phyloP scores from a whole-genome alignment of 2,113 vertebrate genomes.

The Vulpes lagopus region DNA sequence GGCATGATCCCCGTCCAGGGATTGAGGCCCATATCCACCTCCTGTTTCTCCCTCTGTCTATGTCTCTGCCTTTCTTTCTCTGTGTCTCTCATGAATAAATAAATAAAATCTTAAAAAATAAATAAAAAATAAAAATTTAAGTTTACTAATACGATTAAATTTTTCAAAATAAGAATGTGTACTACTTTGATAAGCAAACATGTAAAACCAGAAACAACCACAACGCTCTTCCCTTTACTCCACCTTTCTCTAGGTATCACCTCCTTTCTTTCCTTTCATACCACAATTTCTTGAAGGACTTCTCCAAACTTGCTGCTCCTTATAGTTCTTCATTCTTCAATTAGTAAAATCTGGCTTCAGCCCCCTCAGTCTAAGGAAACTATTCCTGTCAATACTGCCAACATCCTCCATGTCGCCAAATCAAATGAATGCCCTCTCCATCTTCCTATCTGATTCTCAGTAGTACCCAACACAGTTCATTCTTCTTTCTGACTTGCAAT shows the following conservation, averaged over 20 bases:
- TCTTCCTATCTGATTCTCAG: background rate
- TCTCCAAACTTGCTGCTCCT: background rate
- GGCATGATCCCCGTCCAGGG: too few species aligned
- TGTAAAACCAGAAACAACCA: background rate
- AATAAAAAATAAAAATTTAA: background rate
- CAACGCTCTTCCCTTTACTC: background rate
- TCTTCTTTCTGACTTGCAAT: background rate
- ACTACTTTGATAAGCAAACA: background rate
- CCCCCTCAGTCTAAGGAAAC: background rate
- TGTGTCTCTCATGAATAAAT: too few species aligned
- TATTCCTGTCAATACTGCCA: background rate
- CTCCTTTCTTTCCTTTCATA: background rate
- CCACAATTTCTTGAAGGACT: background rate
- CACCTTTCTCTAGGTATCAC: background rate
- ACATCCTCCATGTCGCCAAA: background rate
- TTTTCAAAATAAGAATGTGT: background rate
- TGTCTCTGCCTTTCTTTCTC: too few species aligned
- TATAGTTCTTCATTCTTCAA: background rate
- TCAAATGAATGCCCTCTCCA: background rate
- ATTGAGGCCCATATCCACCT: too few species aligned
- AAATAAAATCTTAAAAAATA: too few species aligned
- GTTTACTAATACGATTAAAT: background rate
- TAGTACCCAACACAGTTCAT: background rate
- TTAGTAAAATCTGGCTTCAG: background rate
- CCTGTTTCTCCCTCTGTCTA: too few species aligned